Evolutionary conservation across 1,140 invertebrate genomes (phyloP).

Genomic region (Caenorhabditis latens): DNA sequence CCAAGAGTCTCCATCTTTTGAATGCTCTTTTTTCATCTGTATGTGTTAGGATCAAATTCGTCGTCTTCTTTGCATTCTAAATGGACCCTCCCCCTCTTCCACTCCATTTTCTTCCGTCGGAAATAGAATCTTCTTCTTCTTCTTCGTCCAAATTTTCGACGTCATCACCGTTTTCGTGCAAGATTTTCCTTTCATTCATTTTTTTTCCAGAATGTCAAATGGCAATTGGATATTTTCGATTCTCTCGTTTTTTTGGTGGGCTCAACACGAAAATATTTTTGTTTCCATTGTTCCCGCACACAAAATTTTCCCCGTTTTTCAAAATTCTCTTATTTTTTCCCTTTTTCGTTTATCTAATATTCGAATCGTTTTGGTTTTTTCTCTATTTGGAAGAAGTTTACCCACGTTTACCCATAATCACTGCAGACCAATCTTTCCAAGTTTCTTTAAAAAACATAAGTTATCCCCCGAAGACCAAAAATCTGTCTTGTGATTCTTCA

Average conservation of each 20-base stretch:
- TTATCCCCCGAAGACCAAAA: background rate
- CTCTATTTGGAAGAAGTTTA: background rate
- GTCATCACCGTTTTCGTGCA: slow-evolving; percentile 16
- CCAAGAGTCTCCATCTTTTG: background rate
- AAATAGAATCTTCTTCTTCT: slow-evolving; percentile 26
- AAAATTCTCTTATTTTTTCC: background rate
- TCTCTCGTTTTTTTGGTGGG: background rate
- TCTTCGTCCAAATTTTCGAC: background rate
- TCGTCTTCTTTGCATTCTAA: slow-evolving; percentile 12
- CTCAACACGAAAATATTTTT: background rate
- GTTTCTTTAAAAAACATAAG: background rate
- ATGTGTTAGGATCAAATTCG: slow-evolving; percentile 28
- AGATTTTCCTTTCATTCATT: background rate
- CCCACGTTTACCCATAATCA: background rate
- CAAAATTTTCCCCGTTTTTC: background rate
- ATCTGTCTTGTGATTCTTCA: slow-evolving; percentile 6
- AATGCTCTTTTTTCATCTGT: background rate
- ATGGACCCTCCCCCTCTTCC: slow-evolving; percentile 29
- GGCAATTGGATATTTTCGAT: slow-evolving; percentile 26
- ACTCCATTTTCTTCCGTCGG: slow-evolving; percentile 24
- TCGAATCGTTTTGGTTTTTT: background rate
- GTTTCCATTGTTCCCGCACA: background rate
- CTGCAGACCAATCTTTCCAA: background rate
- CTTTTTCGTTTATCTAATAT: background rate
- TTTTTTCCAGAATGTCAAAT: background rate